Evolutionary conservation across 1,140 invertebrate genomes (phyloP), one percentile per base, ranked within the genome.

Genomic region (Ips nitidus): DNA sequence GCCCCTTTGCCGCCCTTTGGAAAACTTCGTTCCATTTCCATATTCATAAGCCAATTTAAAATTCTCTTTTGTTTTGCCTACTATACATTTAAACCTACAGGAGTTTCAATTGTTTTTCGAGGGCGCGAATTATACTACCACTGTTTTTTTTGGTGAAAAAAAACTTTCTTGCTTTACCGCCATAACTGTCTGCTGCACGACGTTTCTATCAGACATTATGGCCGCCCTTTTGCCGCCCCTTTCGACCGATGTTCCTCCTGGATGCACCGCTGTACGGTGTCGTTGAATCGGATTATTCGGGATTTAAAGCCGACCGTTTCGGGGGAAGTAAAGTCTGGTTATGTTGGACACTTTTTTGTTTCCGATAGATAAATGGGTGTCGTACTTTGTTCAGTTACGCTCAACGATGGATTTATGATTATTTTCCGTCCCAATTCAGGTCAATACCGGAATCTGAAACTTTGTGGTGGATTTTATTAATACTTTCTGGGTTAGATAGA

Each of bases 21-120:
- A 50, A 50, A 50, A 50, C 45, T 50, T 50, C 45, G 45, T 8
- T 8, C 45, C 45, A 50, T 50, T 50, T 50, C 45, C 45, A 50
- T 50, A 50, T 50, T 50, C 45, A 50, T 50, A 50, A 50, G 45
- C 45, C 45, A 50, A 50, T 50, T 50, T 50, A 8, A 50, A 50
- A 50, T 50, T 50, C 45, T 22, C 45, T 50, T 50, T 50, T 50
- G 45, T 50, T 50, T 50, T 22, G 45, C 45, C 45, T 22, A 50
- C 45, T 50, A 22, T 50, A 50, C 45, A 50, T 50, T 22, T 22
- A 22, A 50, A 50, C 45, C 45, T 50, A 50, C 45, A 50, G 22
- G 45, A 50, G 45, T 50, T 50, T 50, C 45, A 50, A 50, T 50
- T 50, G 45, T 50, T 50, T 50, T 50, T 22, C 22, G 22, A 50